Evolutionary conservation across 2,888 invertebrate genomes (phyloP), one percentile per base, ranked within the genome.

Genomic region (Chloroclystis v-ata): DNA sequence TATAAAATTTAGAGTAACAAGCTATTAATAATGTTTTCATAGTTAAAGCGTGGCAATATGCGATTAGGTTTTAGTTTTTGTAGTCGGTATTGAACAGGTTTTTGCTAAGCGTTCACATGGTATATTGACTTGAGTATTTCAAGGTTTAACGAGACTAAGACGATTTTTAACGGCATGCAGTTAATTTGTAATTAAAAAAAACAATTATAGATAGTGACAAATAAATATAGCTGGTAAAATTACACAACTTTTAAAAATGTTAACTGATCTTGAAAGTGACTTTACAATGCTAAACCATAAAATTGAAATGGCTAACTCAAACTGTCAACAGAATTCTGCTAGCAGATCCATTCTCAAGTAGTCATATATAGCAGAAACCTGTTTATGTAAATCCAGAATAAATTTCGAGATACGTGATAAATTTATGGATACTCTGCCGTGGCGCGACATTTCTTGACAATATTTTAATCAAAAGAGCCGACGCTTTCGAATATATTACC

Each of bases 401-500:
- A 11, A 38, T 38, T 29, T n/a, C 6, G 8, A 13, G 9, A 11
- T 42, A 32, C 28, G 28, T 41, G 32, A 44, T 37, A 41, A 45
- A 41, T 41, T 37, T 42, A 45, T 45, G 44, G 38, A 28, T 35
- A 35, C 33, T 14, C 14, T 26, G 26, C 37, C 37, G 14, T 11
- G 38, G 30, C 43, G 43, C 49, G 52, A 52, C 51, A 46, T 56
- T 54, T 48, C 50, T 43, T 43, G 32, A 54, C 49, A 37, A 52
- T 52, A 51, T 53, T 52, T 53, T 39, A 45, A 45, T 47, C 49
- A 51, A 51, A 57, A 47, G 35, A 29, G 38, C 43, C 45, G 53
- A 51, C 47, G 47, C 57, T 58, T 63, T 62, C 61, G 57, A 54
- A 55, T 50, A 47, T 49, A 59, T 55, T 54, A 44, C 57, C 39